phyloP scores from a whole-genome alignment of 2,797 vertebrate genomes.

The Syngnathus acus region DNA sequence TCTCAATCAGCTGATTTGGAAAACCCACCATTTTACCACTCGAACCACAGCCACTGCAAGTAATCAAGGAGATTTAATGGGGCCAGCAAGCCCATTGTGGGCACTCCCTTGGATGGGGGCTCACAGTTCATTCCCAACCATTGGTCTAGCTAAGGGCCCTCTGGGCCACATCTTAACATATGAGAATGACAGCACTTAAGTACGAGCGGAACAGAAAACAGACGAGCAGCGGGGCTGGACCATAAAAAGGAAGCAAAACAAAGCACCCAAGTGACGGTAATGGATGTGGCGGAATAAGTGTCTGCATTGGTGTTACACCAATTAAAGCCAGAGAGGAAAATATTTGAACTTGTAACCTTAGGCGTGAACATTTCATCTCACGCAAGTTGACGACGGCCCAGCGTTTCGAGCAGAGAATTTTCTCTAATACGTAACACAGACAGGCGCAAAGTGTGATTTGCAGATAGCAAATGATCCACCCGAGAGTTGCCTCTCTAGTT shows the following conservation, averaged over 20 bases:
- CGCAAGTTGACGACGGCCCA: constrained; percentile 45
- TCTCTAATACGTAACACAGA: constrained; percentile 25
- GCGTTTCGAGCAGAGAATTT: constrained; percentile 31
- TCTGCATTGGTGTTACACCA: constrained; percentile 51
- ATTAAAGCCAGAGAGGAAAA: constrained; percentile 52
- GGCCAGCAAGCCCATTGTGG: constrained; percentile 57
- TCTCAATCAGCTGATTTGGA: constrained; percentile 89
- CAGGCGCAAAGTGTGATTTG: constrained; percentile 52
- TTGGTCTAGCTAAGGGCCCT: constrained; percentile 71
- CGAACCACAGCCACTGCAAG: constrained; percentile 57
- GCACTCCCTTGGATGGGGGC: constrained; percentile 58
- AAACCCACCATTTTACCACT: constrained; percentile 80
- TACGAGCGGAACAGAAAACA: constrained; percentile 56
- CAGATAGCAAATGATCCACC: constrained; percentile 65
- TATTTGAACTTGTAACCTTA: constrained; percentile 67
- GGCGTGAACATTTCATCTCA: constrained; percentile 49
- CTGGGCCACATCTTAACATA: constrained; percentile 72
- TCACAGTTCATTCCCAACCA: constrained; percentile 64
- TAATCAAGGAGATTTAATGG: constrained; percentile 81
- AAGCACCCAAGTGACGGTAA: constrained; percentile 57
- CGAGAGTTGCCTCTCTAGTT: constrained; percentile 66
- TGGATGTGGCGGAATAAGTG: constrained; percentile 46
- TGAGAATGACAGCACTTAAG: constrained; percentile 70
- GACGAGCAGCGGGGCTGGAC: constrained; percentile 54
- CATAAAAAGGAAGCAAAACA: constrained; percentile 64